Evolutionary conservation across 1,140 invertebrate species (phyloP).

Genomic region (Drosophila watanabei): DNA sequence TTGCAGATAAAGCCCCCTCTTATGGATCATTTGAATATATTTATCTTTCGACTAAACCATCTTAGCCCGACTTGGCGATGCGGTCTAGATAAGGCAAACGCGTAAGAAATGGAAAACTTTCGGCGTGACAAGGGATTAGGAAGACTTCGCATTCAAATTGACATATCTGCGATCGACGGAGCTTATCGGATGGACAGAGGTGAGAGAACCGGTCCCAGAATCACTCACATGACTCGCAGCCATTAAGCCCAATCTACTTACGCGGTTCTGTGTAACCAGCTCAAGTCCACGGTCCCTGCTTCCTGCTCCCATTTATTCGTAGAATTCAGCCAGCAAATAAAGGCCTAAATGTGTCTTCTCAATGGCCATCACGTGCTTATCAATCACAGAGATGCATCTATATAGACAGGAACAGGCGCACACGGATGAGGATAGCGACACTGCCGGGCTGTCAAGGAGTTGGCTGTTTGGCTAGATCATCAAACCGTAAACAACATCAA

Average conservation of each 20-base stretch:
- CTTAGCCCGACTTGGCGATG: conserved; percentile 13
- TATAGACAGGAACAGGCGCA: conserved; percentile 26
- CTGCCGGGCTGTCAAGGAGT: conserved; percentile 25
- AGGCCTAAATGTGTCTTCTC: conserved; percentile 52
- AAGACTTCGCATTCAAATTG: conserved; percentile 65
- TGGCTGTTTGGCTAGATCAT: conserved; percentile 72
- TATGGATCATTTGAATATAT: conserved; percentile 37
- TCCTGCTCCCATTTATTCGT: conserved; percentile 35
- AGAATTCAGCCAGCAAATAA: conserved; percentile 33
- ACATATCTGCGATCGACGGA: conserved; percentile 55
- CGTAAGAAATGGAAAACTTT: conserved; percentile 45
- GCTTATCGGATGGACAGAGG: conserved; percentile 59
- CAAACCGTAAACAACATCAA: conserved; percentile 81
- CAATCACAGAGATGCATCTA: conserved; percentile 56
- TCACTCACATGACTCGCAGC: conserved; percentile 37
- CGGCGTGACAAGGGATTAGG: conserved; percentile 68
- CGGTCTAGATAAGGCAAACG: conserved; percentile 28
- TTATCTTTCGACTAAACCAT: conserved; percentile 24
- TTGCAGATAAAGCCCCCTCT: conserved; percentile 22
- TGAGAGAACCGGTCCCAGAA: conserved; percentile 44
- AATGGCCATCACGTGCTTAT: conserved; percentile 71
- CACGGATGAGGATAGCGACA: conserved; percentile 18
- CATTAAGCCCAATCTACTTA: conserved; percentile 35
- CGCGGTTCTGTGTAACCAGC: conserved; percentile 35
- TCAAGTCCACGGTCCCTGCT: conserved; percentile 28